Base-by-base conservation (phyloP, 1,140 invertebrate species). In the Orius laevigatus region DNA sequence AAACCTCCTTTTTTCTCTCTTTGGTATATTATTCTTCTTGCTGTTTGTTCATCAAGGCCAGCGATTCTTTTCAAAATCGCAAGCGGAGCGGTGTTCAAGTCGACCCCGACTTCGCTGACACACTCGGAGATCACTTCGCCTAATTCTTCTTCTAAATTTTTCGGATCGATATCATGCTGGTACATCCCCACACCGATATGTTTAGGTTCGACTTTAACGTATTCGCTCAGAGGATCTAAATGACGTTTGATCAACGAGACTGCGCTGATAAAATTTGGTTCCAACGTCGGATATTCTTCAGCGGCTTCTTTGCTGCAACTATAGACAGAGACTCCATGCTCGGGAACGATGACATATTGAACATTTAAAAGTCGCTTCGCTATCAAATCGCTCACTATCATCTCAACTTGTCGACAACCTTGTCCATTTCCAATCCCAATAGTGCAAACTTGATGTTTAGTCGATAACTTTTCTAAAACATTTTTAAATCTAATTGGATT, bases 131-230 rank as follows among this genome's bases (percentile, higher is more conserved):
- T 75, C 0, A 79, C 73, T 54, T 79, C 78, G 55, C 85, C 78
- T 9, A 94, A 63, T 1, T 80, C 75, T 14, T 71, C 66, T 14
- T 76, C 74, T 1, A 95, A 60, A 57, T 77, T 72, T 59, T 79
- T 83, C 50, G 84, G 77, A 1, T 81, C 72, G 9, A 93, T 67
- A 63, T 94, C 89, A 61, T 93, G 88, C 64, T 95, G 83, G 60
- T 94, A 95, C 76, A 92, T 84, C 33, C 89, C 90, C 4, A 85
- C 80, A 11, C 90, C 89, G 50, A 95, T 68, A 62, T 91, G 82
- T 60, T 86, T 84, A 0, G 89, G 87, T 52, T 93, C 87, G 25
- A 94, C 78, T 69, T 94, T 94, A 0, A 94, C 85, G 48, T 89
- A 71, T 66, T 94, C 90, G 34, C 81, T 78, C 33, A 95, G 61